These are phyloP conservation scores for Caloenas nicobarica DNA, from an alignment of 2,113 vertebrate species.

Conservation along the genomic window DNA sequence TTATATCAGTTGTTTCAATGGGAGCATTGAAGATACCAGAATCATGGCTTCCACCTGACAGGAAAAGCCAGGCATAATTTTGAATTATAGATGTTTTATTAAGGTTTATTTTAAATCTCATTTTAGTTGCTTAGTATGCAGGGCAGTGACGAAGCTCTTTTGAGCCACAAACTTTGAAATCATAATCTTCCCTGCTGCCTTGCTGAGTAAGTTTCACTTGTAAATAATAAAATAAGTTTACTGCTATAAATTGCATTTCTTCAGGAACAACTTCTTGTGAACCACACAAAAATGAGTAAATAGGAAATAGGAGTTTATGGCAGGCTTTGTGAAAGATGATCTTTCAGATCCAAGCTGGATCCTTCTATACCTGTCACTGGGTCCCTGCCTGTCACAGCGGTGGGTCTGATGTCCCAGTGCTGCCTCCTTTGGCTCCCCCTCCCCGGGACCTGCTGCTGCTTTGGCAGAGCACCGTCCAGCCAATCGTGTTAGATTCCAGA, in stretches of 20 bases:
- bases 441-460: neutral
- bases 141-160: neutral
- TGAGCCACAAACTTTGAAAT: neutral
- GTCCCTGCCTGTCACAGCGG: neutral
- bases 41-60: neutral
- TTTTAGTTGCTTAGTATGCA: neutral
- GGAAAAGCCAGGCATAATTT: neutral
- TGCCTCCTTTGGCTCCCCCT: neutral
- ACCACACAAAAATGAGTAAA: neutral
- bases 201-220: neutral
- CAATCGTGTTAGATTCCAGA: rapidly evolving
- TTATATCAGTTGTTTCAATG: neutral
- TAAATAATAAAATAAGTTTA: neutral
- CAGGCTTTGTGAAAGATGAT: neutral
- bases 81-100: neutral
- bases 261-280: neutral
- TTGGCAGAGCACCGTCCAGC: neutral
- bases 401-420: neutral
- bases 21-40: neutral
- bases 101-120: neutral
- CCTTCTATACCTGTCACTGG: neutral
- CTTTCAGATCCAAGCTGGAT: neutral
- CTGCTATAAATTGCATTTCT: neutral
- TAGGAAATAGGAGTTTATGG: neutral
- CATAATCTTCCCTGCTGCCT: neutral